Conservation (phyloP, 2,113 vertebrate species). For the Cynocephalus volans region DNA sequence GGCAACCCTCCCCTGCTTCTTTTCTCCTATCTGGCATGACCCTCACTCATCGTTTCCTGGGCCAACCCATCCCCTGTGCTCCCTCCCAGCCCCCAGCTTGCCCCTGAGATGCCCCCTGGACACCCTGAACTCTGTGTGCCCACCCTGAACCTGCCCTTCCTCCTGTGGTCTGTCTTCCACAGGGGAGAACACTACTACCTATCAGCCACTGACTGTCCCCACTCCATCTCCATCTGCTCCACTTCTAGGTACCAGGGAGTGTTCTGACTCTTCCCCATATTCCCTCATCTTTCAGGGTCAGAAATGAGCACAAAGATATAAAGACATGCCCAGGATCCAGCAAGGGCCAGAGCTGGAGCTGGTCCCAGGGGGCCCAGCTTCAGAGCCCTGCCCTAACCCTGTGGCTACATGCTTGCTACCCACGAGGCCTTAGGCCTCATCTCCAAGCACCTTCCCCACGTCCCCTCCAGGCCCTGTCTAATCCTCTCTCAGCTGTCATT, state of each 20-base stretch:
- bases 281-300: background rate
- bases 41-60: background rate
- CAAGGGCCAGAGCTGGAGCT: no score
- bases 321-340: fast-evolving
- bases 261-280: background rate
- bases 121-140: background rate
- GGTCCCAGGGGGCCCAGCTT: background rate
- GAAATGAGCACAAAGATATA: background rate
- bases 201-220: background rate
- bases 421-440: background rate
- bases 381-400: no score
- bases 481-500: background rate
- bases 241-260: background rate
- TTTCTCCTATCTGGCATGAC: no score
- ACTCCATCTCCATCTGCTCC: background rate
- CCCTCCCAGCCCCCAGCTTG: no score
- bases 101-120: no score
- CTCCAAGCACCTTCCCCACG: background rate
- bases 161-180: background rate
- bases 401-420: background rate
- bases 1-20: fast-evolving
- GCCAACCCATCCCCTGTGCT: no score
- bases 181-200: background rate
- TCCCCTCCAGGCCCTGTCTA: background rate
- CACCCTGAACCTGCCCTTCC: no score